phyloP scores from a whole-genome alignment of 2,797 vertebrate genomes.

The Orientallactaga sibirica region DNA sequence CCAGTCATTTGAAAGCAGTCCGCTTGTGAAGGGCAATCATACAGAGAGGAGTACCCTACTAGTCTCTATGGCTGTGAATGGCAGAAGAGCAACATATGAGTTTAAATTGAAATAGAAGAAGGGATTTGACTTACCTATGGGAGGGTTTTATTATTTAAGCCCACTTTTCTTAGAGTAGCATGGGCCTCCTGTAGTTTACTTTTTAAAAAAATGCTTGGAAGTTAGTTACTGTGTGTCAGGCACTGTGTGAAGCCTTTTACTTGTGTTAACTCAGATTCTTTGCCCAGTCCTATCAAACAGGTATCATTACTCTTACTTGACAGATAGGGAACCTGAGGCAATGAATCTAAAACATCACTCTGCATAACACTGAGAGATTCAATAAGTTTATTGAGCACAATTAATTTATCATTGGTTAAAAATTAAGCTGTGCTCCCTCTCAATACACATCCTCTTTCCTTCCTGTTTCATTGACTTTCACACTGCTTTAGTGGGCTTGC shows the following conservation, averaged over 20 bases:
- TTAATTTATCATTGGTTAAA: slow-evolving; percentile 68
- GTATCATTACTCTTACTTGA: neutral
- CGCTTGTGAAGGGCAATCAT: slow-evolving; percentile 65
- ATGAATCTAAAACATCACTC: neutral
- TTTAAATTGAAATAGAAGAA: slow-evolving; percentile 68
- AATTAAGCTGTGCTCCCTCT: slow-evolving; percentile 32
- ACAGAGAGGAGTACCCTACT: neutral
- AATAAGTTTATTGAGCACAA: slow-evolving; percentile 49
- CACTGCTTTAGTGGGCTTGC: slow-evolving; percentile 66
- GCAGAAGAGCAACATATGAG: slow-evolving; percentile 26
- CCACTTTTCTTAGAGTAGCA: slow-evolving; percentile 3
- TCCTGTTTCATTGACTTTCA: slow-evolving; percentile 25
- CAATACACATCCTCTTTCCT: neutral
- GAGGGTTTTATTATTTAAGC: slow-evolving; percentile 54
- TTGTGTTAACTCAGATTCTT: neutral
- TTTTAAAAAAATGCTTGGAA: slow-evolving; percentile 1
- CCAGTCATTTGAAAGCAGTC: slow-evolving; percentile 68
- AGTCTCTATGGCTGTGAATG: neutral
- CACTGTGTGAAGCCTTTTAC: neutral
- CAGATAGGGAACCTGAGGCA: neutral
- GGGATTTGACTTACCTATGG: slow-evolving; percentile 34
- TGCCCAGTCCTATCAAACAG: neutral
- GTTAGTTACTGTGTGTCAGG: neutral
- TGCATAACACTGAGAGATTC: slow-evolving; percentile 7
- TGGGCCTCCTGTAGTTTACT: slow-evolving; percentile 6